These are phyloP conservation scores for Argyresthia albistria DNA, from an alignment of 2,888 invertebrate genomes.

Conservation along the genomic window DNA sequence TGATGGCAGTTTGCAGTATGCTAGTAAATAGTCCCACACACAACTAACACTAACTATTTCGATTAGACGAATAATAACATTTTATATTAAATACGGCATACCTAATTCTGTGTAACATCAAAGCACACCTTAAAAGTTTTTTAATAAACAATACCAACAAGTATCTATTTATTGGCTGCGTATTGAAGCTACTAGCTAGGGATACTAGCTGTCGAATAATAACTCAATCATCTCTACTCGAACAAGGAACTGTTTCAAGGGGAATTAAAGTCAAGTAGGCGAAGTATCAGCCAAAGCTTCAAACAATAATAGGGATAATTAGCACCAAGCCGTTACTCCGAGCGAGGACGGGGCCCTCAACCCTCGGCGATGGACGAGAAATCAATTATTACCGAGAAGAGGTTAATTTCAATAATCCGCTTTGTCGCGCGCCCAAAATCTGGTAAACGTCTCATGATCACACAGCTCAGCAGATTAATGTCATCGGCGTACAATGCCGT, in stretches of 20 bases:
- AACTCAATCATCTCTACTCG: constrained; percentile 11
- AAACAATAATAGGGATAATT: constrained; percentile 14
- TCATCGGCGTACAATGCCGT: constrained; percentile 7
- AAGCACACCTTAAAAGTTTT: too few species aligned
- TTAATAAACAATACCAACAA: too few species aligned
- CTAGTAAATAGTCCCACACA: too few species aligned
- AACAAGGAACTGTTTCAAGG: constrained; percentile 15
- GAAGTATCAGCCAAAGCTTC: not conserved
- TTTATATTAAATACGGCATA: too few species aligned
- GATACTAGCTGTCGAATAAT: not conserved
- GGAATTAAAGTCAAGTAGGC: not conserved
- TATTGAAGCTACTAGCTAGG: too few species aligned
- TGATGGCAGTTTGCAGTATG: too few species aligned
- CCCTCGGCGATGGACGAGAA: constrained; percentile 31
- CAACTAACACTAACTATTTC: too few species aligned
- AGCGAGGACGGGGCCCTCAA: constrained; percentile 22
- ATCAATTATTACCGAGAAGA: constrained; percentile 56
- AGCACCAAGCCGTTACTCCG: constrained; percentile 7
- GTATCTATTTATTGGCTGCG: too few species aligned
- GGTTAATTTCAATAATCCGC: constrained; percentile 65
- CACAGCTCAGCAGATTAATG: constrained; percentile 11
- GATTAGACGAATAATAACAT: too few species aligned
- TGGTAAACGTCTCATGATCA: constrained; percentile 14
- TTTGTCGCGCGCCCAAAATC: constrained; percentile 42
- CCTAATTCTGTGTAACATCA: too few species aligned